Percentiles rank a stretch among this genome's conserved stretches.
Evolutionary conservation across 1,140 invertebrate genomes (phyloP).

Genomic region (Tribolium madens): DNA sequence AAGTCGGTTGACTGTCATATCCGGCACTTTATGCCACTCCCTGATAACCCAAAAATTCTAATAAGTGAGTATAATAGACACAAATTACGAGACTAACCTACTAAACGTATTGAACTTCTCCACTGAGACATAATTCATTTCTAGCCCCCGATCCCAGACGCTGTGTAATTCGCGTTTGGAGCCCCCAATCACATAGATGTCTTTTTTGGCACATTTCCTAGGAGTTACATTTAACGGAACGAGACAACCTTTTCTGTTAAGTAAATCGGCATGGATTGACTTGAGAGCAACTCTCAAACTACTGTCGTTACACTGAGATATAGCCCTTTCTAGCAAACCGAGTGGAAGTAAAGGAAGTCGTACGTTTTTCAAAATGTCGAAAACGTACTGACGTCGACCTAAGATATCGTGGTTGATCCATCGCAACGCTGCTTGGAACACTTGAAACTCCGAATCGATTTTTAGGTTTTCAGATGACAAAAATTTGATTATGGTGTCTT

Average conservation of each 20-base stretch:
- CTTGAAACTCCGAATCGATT: slow-evolving; percentile 93
- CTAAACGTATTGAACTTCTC: slow-evolving; percentile 85
- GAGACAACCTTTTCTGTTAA: slow-evolving; percentile 80
- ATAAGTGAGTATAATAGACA: not conserved
- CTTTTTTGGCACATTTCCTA: slow-evolving; percentile 85
- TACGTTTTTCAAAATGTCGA: slow-evolving; percentile 87
- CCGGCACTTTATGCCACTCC: slow-evolving; percentile 82
- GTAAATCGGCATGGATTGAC: slow-evolving; percentile 85
- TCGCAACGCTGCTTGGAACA: slow-evolving; percentile 89
- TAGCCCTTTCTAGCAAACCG: slow-evolving; percentile 82
- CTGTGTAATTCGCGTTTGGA: slow-evolving; percentile 83
- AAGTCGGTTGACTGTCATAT: slow-evolving; percentile 90
- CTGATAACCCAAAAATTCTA: slow-evolving; percentile 66
- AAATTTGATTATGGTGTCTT: slow-evolving; percentile 83
- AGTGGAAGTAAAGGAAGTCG: slow-evolving; percentile 88
- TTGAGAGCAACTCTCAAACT: slow-evolving; percentile 84
- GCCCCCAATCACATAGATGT: slow-evolving; percentile 92
- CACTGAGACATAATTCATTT: slow-evolving; percentile 83
- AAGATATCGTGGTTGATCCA: slow-evolving; percentile 91
- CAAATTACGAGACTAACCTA: slow-evolving; percentile 67
- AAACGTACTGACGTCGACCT: slow-evolving; percentile 84
- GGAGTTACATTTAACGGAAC: slow-evolving; percentile 83
- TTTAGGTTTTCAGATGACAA: slow-evolving; percentile 90
- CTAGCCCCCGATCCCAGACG: slow-evolving; percentile 71
- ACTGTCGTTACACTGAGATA: slow-evolving; percentile 84